Base-by-base conservation (phyloP, 2,888 invertebrate species). In the Eupithecia dodoneata region DNA sequence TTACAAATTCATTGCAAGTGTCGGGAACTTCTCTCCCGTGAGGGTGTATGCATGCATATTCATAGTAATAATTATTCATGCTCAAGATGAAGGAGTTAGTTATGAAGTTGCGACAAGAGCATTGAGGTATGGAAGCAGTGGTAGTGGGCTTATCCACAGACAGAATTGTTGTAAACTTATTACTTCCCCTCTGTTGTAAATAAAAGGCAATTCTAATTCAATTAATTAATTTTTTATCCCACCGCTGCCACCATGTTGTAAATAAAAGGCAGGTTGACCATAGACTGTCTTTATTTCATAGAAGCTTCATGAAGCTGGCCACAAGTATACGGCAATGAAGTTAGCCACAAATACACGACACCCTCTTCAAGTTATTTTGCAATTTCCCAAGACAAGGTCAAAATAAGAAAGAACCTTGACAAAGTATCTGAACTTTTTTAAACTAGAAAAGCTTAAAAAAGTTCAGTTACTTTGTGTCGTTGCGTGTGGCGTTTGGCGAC, bases 1-100 rank as follows among this genome's bases (percentile, higher is more conserved):
- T 81, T 76, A 76, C 78, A 79, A 80, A 79, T 82, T 81, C 81
- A 80, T 81, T 82, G 75, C 80, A 78, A 81, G 80, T 80, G 81
- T 78, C 79, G 78, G 74, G 78, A 77, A 79, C 72, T 78, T 81
- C 69, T 55, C 71, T 73, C 75, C 44, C 73, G 71, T 67, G 75
- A 73, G 75, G 75, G 73, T 71, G 70, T 73, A 75, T 78, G 75
- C 75, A 78, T 78, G 75, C 78, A 78, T 78, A 78, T 78, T 78
- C 75, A 77, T 77, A 74, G 42, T 66, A 70, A 70, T 70, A 70
- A 70, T 70, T 78, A 78, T 78, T 79, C 79, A 76, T 76, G 76
- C 71, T 72, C 30, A 65, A 76, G 76, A 79, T 76, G 78, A 76
- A 79, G 76, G 76, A 76, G 79, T 79, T 79, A 74, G 74, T 76